Percentiles rank a stretch among this genome's conserved stretches.
These are phyloP conservation scores for Atrina japonica DNA, from an alignment of 2,888 invertebrate species.

Conservation along the genomic window DNA sequence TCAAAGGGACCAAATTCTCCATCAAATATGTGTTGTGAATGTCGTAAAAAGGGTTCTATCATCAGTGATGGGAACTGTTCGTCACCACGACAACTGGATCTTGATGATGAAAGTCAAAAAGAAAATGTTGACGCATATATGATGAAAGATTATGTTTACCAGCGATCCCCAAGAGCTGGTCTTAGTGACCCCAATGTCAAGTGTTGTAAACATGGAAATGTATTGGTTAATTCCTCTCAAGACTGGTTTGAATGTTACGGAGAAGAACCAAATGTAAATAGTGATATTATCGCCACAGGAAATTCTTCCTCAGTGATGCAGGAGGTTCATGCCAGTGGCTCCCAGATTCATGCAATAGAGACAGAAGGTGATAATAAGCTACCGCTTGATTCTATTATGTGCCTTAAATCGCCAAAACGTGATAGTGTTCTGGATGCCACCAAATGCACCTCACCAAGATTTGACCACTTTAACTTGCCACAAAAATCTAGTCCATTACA, in stretches of 20 bases:
- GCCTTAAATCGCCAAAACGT: constrained; percentile 36
- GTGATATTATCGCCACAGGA: constrained; percentile 19
- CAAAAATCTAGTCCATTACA: constrained; percentile 38
- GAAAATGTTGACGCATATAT: constrained; percentile 38
- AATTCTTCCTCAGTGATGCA: constrained; percentile 35
- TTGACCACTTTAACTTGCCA: constrained; percentile 18
- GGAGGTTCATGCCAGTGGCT: constrained; percentile 34
- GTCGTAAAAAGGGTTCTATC: constrained; percentile 22
- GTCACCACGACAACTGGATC: constrained; percentile 29
- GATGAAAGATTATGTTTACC: constrained; percentile 35
- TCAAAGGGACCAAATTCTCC: constrained; percentile 34
- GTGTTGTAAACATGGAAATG: constrained; percentile 30
- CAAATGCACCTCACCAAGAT: constrained; percentile 24
- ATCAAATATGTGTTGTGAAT: constrained; percentile 27
- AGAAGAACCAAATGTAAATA: constrained; percentile 19
- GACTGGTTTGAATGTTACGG: constrained; percentile 37
- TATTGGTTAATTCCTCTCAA: constrained; percentile 24
- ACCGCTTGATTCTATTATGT: constrained; percentile 23
- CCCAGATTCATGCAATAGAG: constrained; percentile 28
- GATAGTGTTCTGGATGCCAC: constrained; percentile 27
- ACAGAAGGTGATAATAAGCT: constrained; percentile 16
- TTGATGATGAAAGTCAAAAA: constrained; percentile 43
- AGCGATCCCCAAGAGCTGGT: constrained; percentile 38
- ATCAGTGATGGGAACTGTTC: constrained; percentile 25
- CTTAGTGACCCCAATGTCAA: constrained; percentile 30